phyloP scores from a whole-genome alignment of 2,113 vertebrate species.

The mouse (Mus musculus) region DNA sequence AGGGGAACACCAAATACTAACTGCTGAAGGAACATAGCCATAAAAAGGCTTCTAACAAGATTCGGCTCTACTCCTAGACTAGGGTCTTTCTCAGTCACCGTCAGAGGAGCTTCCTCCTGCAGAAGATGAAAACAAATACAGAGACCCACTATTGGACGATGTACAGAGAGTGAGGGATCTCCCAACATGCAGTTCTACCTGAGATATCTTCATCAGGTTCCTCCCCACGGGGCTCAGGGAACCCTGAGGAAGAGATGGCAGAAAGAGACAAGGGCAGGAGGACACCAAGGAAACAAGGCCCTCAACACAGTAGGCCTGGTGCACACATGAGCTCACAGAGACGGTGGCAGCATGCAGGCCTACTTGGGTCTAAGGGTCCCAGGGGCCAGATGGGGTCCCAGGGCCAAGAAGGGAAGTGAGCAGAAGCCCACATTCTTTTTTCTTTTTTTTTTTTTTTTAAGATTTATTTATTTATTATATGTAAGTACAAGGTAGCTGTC shows the following conservation, averaged over 20 bases:
- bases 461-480: no score
- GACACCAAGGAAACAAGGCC: neutral
- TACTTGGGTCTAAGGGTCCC: neutral
- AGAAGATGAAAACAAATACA: neutral
- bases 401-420: neutral
- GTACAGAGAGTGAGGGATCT: neutral
- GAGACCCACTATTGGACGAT: neutral
- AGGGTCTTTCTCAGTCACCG: neutral
- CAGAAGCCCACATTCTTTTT: neutral
- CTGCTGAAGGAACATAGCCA: neutral
- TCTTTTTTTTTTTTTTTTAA: no score
- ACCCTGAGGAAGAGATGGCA: neutral
- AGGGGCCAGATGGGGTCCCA: neutral
- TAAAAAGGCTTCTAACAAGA: neutral
- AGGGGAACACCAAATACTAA: neutral
- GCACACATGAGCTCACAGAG: neutral
- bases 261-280: neutral
- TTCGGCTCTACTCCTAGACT: neutral
- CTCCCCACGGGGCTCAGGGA: neutral
- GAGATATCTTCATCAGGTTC: neutral
- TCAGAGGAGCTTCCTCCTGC: neutral
- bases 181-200: neutral
- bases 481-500: no score
- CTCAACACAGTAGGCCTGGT: neutral
- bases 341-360: neutral